Percentiles rank a stretch among this genome's conserved stretches.
Conservation (phyloP, 1,140 invertebrate genomes). For the Drosophila truncata region DNA sequence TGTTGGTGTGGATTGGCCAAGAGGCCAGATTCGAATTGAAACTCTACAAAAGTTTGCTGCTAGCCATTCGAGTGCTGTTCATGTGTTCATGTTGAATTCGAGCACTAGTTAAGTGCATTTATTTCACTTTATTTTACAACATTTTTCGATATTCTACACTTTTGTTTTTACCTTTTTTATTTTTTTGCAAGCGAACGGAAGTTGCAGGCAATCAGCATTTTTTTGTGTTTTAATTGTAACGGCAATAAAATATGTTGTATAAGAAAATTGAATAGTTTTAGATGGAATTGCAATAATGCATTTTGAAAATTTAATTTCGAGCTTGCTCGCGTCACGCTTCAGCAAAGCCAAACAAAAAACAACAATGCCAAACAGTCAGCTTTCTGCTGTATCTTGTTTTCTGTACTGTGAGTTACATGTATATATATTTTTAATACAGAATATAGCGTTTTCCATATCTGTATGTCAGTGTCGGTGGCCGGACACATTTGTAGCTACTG, state of each 20-base stretch:
- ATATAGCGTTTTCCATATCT: slow-evolving; percentile 33
- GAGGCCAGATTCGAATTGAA: slow-evolving; percentile 37
- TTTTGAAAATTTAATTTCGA: slow-evolving; percentile 44
- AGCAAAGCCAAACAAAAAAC: slow-evolving; percentile 47
- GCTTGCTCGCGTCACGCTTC: slow-evolving; percentile 44
- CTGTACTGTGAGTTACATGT: slow-evolving; percentile 18
- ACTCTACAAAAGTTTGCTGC: slow-evolving; percentile 31
- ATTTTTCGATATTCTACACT: slow-evolving; percentile 41
- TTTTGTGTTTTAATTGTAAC: slow-evolving; percentile 27
- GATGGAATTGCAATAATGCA: slow-evolving; percentile 47
- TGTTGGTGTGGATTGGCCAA: slow-evolving; percentile 49
- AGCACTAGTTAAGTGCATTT: slow-evolving; percentile 48
- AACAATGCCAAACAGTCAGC: slow-evolving; percentile 50
- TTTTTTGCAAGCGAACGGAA: slow-evolving; percentile 33
- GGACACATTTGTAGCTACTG: slow-evolving; percentile 35
- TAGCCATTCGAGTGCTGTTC: slow-evolving; percentile 34
- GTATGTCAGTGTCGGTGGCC: slow-evolving; percentile 20
- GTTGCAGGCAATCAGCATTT: slow-evolving; percentile 41
- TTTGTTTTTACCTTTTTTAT: slow-evolving; percentile 9
- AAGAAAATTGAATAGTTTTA: slow-evolving; percentile 39
- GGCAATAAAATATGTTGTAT: slow-evolving; percentile 40
- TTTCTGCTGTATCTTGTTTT: slow-evolving; percentile 29
- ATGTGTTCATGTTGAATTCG: slow-evolving; percentile 26
- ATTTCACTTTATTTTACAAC: slow-evolving; percentile 41
- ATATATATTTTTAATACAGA: slow-evolving; percentile 5